phyloP scores from a whole-genome alignment of 2,797 vertebrate species.

The Loriculus beryllinus region DNA sequence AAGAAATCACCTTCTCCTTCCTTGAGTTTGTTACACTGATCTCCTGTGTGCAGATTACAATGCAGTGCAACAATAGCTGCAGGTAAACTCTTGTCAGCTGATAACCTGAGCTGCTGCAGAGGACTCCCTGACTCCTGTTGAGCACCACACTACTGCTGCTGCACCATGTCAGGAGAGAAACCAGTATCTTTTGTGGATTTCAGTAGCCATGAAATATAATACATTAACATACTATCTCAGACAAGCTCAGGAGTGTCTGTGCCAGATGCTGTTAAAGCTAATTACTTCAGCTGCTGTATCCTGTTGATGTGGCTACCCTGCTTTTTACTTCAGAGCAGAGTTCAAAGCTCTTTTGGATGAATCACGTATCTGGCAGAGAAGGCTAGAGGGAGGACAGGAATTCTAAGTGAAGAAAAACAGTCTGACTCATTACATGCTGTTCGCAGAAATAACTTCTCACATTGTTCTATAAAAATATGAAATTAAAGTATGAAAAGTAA shows the following conservation, averaged over 20 bases:
- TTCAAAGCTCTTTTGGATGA: conserved; percentile 11
- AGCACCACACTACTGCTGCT: background rate
- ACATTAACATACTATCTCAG: background rate
- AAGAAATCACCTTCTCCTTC: background rate
- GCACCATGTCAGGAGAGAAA: background rate
- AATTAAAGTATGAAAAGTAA: background rate
- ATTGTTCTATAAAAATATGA: background rate
- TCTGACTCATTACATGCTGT: background rate
- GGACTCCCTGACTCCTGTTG: background rate
- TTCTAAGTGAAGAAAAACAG: background rate
- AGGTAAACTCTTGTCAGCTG: background rate
- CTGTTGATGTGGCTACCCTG: background rate
- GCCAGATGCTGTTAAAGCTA: background rate
- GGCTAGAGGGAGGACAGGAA: background rate
- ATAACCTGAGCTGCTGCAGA: background rate
- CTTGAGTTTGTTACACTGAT: background rate
- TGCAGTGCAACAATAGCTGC: background rate
- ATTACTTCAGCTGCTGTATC: background rate
- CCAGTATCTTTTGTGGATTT: background rate
- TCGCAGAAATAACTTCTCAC: background rate
- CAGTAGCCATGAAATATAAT: background rate
- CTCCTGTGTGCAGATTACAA: background rate
- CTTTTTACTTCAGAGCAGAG: background rate
- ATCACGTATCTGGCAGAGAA: background rate
- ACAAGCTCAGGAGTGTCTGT: background rate